phyloP scores from a whole-genome alignment of 2,113 vertebrate species.

The Ginglymostoma cirratum region DNA sequence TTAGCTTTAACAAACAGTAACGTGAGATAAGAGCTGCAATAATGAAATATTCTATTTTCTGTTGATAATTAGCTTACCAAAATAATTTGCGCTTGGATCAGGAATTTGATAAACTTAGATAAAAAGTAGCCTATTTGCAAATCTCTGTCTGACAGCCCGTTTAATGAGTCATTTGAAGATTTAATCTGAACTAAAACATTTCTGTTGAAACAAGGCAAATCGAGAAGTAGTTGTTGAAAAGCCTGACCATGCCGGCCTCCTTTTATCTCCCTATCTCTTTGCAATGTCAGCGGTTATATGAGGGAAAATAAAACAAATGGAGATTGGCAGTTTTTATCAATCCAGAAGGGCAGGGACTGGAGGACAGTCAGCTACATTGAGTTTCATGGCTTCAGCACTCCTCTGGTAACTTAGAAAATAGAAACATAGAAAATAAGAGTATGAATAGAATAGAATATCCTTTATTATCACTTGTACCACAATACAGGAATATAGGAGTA shows the following conservation, averaged over 20 bases:
- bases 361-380: background rate
- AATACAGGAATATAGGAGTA: no score
- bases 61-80: slow-evolving; percentile 31
- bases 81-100: slow-evolving; percentile 33
- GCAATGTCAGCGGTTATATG: background rate
- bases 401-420: background rate
- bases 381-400: background rate
- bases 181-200: slow-evolving; percentile 30
- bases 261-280: background rate
- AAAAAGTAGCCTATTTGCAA: background rate
- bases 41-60: slow-evolving; percentile 19
- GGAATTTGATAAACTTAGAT: slow-evolving; percentile 10
- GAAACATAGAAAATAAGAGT: no score
- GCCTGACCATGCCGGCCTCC: background rate
- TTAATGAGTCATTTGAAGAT: slow-evolving; percentile 30
- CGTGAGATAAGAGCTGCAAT: slow-evolving; percentile 18
- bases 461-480: no score
- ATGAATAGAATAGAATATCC: no score
- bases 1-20: background rate
- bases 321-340: background rate
- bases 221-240: background rate
- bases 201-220: background rate
- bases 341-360: background rate
- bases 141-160: background rate
- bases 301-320: background rate